A percentile compares a stretch with the other conserved stretches of the same genome.
Evolutionary conservation across 2,113 vertebrate species (phyloP).

Genomic region (Anas platyrhynchos): DNA sequence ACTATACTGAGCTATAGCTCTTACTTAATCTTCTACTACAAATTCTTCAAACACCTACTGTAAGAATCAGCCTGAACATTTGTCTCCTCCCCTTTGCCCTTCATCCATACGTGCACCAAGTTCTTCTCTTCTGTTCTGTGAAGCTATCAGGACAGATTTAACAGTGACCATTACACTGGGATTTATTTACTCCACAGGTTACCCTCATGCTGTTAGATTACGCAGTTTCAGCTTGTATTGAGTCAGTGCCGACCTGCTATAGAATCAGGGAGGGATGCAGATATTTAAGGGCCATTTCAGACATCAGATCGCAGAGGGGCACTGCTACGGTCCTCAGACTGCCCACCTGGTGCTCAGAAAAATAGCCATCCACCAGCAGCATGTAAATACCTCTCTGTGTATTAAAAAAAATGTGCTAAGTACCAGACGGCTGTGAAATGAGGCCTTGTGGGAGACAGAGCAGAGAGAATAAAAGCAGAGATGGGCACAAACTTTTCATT

Average conservation of each 20-base stretch:
- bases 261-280: not conserved
- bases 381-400: not conserved
- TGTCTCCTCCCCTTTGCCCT: not conserved
- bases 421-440: not conserved
- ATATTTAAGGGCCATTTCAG: not conserved
- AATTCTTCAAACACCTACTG: not conserved
- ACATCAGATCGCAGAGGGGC: not conserved
- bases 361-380: not conserved
- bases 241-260: not conserved
- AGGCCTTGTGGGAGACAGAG: not conserved
- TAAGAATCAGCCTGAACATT: not conserved
- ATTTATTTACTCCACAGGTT: not conserved
- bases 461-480: not conserved
- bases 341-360: not conserved
- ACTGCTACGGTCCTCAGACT: not conserved
- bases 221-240: not conserved
- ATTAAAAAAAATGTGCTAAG: not conserved
- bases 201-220: not conserved
- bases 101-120: accelerated
- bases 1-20: not conserved
- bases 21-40: not conserved
- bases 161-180: not conserved
- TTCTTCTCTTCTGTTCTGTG: not conserved
- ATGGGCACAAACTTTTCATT: not conserved
- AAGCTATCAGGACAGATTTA: not conserved